Conservation (phyloP, 2,113 vertebrate genomes). For the Atherinomorus stipes region DNA sequence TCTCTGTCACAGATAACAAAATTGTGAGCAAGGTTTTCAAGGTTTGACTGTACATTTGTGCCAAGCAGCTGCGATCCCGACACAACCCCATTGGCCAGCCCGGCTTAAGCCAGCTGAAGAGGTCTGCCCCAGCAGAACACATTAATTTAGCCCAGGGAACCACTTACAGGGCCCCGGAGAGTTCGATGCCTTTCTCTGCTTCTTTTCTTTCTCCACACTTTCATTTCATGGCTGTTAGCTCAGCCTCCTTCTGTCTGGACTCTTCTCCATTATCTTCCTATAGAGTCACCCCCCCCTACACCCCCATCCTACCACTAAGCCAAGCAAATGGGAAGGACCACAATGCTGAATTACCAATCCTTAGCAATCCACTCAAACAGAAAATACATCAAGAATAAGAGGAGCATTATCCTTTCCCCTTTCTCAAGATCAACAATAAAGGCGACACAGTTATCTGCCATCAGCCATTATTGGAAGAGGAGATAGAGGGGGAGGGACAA, state of each 20-base stretch:
- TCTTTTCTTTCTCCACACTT: slow-evolving; percentile 68
- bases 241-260: slow-evolving; percentile 66
- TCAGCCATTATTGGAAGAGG: slow-evolving; percentile 37
- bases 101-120: slow-evolving; percentile 54
- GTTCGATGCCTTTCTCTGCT: slow-evolving; percentile 53
- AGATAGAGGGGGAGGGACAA: not conserved
- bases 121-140: slow-evolving; percentile 55
- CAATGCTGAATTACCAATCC: slow-evolving; percentile 73
- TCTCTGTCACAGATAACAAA: slow-evolving; percentile 13
- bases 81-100: slow-evolving; percentile 10
- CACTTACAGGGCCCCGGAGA: slow-evolving; percentile 68
- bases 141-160: slow-evolving; percentile 70
- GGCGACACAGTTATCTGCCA: slow-evolving; percentile 46
- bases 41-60: slow-evolving; percentile 47
- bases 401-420: slow-evolving; percentile 58
- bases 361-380: slow-evolving; percentile 73
- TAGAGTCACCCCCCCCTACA: slow-evolving; percentile 32
- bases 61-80: slow-evolving; percentile 37
- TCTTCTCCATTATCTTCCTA: slow-evolving; percentile 70
- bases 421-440: slow-evolving; percentile 67
- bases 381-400: slow-evolving; percentile 73
- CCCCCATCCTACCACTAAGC: slow-evolving; percentile 18
- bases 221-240: slow-evolving; percentile 81
- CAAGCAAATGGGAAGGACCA: slow-evolving; percentile 68
- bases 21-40: slow-evolving; percentile 21